These are phyloP conservation scores for Tauraco hartlaubi DNA, from an alignment of 2,797 vertebrate species.

Conservation along the genomic window DNA sequence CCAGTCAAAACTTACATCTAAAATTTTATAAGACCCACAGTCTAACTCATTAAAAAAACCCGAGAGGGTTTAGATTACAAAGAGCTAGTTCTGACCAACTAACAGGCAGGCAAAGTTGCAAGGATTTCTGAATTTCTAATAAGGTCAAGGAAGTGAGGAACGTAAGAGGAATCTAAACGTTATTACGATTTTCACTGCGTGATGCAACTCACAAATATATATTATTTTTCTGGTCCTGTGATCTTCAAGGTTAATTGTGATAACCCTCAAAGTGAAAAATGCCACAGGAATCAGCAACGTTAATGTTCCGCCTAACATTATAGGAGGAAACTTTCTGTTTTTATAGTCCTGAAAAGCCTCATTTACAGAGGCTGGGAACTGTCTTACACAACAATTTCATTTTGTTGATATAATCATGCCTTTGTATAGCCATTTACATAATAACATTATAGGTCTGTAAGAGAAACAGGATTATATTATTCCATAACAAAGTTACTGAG, in stretches of 20 bases:
- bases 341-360: neutral
- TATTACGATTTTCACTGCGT: neutral
- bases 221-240: neutral
- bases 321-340: neutral
- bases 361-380: constrained; percentile 16
- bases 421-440: constrained; percentile 53
- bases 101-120: neutral
- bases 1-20: neutral
- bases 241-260: neutral
- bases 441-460: constrained; percentile 36
- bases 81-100: neutral
- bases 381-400: constrained; percentile 37
- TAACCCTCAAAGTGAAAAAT: neutral
- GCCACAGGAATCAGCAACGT: neutral
- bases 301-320: neutral
- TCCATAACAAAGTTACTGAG: constrained; percentile 36
- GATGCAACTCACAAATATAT: neutral
- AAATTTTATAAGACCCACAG: neutral
- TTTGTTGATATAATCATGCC: constrained; percentile 38
- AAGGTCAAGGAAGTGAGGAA: neutral
- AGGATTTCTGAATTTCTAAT: neutral
- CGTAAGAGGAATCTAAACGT: neutral
- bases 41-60: neutral
- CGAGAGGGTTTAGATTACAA: neutral
- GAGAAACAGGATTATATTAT: constrained; percentile 37